Conservation (phyloP, 2,888 invertebrate species). For the Vannuccia rotundouncinata region DNA sequence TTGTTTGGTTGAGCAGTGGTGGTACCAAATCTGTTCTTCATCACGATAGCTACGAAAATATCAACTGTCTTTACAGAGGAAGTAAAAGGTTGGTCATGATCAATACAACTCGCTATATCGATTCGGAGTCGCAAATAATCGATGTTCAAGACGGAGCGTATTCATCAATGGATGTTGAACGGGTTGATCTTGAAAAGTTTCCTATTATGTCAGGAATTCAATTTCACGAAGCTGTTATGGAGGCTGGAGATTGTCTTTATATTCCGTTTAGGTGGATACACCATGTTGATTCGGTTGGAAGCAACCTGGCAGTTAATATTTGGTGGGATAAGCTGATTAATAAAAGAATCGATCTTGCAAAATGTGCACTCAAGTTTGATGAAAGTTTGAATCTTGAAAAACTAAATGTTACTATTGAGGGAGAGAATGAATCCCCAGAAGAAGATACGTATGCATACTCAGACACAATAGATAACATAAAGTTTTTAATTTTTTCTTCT, state of each 20-base stretch:
- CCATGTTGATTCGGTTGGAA: constrained; percentile 40
- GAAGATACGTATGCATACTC: neutral
- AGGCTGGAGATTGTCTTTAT: constrained; percentile 40
- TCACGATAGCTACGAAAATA: constrained; percentile 53
- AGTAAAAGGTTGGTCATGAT: constrained; percentile 50
- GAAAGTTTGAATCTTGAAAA: neutral
- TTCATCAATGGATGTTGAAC: constrained; percentile 32
- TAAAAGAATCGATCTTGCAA: neutral
- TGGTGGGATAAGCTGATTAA: constrained; percentile 34
- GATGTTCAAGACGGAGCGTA: constrained; percentile 10
- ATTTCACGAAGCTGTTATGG: constrained; percentile 37
- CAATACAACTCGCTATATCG: constrained; percentile 28
- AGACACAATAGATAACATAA: neutral
- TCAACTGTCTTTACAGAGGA: constrained; percentile 52
- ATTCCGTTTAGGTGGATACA: constrained; percentile 40
- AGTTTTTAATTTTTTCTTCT: neutral
- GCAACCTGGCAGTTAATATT: constrained; percentile 41
- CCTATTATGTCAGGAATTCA: constrained; percentile 36
- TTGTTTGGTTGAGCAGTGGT: constrained; percentile 56
- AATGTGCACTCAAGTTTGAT: neutral
- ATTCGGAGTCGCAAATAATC: neutral
- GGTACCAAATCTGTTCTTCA: constrained; percentile 55
- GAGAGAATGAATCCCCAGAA: neutral
- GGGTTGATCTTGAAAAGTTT: constrained; percentile 39
- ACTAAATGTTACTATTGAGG: neutral